Evolutionary conservation across 2,888 invertebrate genomes (phyloP).

Genomic region (Apantesis nais): DNA sequence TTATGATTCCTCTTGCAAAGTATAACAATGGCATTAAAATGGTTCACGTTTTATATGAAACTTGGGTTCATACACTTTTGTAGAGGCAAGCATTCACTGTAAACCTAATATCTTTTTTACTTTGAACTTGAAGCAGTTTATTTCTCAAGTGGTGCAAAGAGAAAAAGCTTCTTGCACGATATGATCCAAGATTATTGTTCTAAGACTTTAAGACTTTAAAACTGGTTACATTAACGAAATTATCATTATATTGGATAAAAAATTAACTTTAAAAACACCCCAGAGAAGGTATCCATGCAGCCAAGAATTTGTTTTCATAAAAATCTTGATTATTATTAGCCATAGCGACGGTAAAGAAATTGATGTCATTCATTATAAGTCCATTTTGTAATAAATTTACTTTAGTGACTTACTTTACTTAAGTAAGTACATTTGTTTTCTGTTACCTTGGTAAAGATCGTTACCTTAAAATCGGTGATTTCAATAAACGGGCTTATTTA

Average conservation of each 20-base stretch:
- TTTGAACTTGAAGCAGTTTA: not conserved
- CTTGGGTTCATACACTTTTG: slow-evolving; percentile 44
- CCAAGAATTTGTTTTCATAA: no score
- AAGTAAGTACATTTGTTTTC: not conserved
- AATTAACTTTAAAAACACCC: no score
- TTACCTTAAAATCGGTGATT: not conserved
- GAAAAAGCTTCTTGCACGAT: not conserved
- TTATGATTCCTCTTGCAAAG: slow-evolving; percentile 73
- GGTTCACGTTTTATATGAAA: slow-evolving; percentile 59
- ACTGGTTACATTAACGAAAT: not conserved
- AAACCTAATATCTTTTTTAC: slow-evolving; percentile 19
- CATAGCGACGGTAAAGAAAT: not conserved
- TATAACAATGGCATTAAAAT: slow-evolving; percentile 74
- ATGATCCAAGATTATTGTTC: not conserved
- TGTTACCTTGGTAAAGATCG: not conserved
- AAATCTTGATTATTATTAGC: not conserved
- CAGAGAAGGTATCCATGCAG: no score
- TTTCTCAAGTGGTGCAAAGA: not conserved
- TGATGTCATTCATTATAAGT: not conserved
- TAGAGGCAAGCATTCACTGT: slow-evolving; percentile 26
- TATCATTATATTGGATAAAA: no score
- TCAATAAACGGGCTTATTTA: not conserved
- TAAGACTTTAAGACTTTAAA: no score
- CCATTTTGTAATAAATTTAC: not conserved
- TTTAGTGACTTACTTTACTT: not conserved